Evolutionary conservation across 1,140 invertebrate species (phyloP), one percentile per base, ranked within the genome.

Genomic region (Nymphalis io): DNA sequence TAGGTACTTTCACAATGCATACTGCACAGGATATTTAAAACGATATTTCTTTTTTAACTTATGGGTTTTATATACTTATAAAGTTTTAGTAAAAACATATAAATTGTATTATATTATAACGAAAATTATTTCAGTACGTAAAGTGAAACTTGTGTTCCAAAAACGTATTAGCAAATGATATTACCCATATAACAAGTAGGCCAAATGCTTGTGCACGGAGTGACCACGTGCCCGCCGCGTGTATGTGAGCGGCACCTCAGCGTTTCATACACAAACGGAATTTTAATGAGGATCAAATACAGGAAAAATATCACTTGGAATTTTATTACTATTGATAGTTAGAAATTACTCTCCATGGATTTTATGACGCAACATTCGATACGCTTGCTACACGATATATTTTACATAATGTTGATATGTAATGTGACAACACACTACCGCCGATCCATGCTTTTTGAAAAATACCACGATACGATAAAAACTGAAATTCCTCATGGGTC

Each of bases 151-250:
- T 3, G n/a, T 5, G 12, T 51, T 51, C 18, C 46, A 51, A 10
- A 20, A 51, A 51, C 8, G 12, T 51, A 20, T 51, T 20, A 51
- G 12, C 46, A 6, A 18, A 48, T 48, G 6, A 5, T 48, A 4
- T 48, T 48, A 8, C 23, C 27, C 46, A 46, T 46, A 13, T 39
- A 21, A 33, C 55, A n/a, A 33, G 55, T 33, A 33, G 27, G 10
- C 0, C 27, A 4, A 5, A 33, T 33, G 27, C 3, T 0, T 15
- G 39, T 55, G 16, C 65, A 73, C 61, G 71, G 60, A 53, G 42
- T 16, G 59, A 55, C 39, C 71, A 73, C 66, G 71, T 73, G 71
- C 18, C 21, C n/a, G 15, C 61, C 55, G 71, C 71, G 58, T 73
- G 71, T 57, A 48, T 61, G 3, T 27, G 23, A 68, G 46, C 57